phyloP scores from a whole-genome alignment of 2,797 vertebrate species.

The Gymnothorax javanicus region DNA sequence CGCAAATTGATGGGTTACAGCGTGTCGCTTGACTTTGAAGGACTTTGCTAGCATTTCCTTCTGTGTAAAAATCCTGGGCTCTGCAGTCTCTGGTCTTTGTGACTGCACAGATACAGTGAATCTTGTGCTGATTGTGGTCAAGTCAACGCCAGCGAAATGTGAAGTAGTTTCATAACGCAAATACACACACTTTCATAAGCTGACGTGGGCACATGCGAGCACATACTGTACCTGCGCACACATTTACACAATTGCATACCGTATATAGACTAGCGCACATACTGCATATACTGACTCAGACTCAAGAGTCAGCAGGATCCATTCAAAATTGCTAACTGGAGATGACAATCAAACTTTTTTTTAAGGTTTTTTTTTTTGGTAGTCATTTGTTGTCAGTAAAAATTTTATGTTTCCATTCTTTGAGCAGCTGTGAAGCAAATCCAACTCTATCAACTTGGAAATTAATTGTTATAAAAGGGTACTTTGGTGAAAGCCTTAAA shows the following conservation, averaged over 20 bases:
- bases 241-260: neutral
- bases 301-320: neutral
- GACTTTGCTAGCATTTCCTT: neutral
- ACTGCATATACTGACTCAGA: neutral
- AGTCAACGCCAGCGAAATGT: too few relatives aligned
- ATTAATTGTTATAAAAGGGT: conserved; percentile 23
- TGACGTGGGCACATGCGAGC: neutral
- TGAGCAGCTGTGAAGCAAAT: conserved; percentile 39
- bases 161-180: too few relatives aligned
- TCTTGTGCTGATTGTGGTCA: neutral
- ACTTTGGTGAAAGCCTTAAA: conserved; percentile 54
- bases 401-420: conserved; percentile 14
- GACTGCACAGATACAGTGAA: neutral
- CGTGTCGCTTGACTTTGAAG: neutral
- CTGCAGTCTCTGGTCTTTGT: neutral
- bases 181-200: too few relatives aligned
- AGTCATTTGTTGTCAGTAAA: neutral
- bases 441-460: conserved; percentile 35
- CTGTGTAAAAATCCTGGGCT: neutral
- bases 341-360: conserved; percentile 1
- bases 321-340: neutral
- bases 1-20: too few relatives aligned
- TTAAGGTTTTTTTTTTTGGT: conserved; percentile 20
- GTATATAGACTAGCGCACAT: neutral
- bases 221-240: neutral